Evolutionary conservation across 2,113 vertebrate species (phyloP).

Genomic region (pig (Sus scrofa)): T2T-Sscrofa CM000818.6:39011501-39012000

Average conservation of each 20-base stretch:
- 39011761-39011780: neutral
- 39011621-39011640: neutral
- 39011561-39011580: fast-evolving
- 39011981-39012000: neutral
- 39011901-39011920: neutral
- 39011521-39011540: neutral
- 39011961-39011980: neutral
- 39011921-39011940: neutral
- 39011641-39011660: fast-evolving
- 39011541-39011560: neutral
- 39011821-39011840: neutral
- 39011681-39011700: fast-evolving
- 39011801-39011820: neutral
- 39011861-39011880: neutral
- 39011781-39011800: neutral
- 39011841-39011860: neutral
- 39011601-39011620: neutral
- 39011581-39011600: neutral
- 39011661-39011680: neutral
- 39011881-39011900: neutral
- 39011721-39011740: fast-evolving
- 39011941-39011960: neutral
- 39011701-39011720: neutral
- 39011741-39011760: neutral
- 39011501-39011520: neutral